Evolutionary conservation across 2,113 vertebrate species (phyloP).

Genomic region (Hucho hucho): DNA sequence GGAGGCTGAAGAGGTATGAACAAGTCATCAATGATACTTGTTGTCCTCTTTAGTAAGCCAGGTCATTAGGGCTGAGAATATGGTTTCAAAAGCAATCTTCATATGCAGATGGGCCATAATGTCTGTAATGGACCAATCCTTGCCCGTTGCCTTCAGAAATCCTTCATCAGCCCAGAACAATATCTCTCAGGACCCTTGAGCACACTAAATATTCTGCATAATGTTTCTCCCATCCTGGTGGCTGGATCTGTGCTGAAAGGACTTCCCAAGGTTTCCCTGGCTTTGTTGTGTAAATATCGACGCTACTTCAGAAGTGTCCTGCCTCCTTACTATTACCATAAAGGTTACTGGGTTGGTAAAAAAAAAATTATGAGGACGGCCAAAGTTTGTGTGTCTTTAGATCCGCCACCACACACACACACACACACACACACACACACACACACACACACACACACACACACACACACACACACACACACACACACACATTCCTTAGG

Average conservation of each 20-base stretch:
- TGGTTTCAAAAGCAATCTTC: conserved; percentile 5
- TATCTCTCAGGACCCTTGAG: conserved; percentile 31
- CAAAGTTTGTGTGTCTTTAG: conserved; percentile 26
- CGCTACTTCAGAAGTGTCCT: conserved; percentile 27
- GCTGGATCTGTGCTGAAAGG: conserved; percentile 20
- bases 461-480: too few relatives aligned
- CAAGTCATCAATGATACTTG: background rate
- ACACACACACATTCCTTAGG: too few relatives aligned
- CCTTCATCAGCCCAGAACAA: background rate
- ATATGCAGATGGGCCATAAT: background rate
- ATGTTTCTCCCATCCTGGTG: conserved; percentile 16
- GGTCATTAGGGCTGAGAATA: background rate
- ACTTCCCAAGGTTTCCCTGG: conserved; percentile 14
- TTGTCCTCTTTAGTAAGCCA: background rate
- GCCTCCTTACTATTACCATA: conserved; percentile 33
- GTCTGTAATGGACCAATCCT: background rate
- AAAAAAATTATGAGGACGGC: conserved; percentile 32
- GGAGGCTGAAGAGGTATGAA: background rate
- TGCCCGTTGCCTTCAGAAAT: conserved; percentile 20
- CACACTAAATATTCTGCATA: conserved; percentile 50
- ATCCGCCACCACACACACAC: conserved; percentile 18
- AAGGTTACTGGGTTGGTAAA: conserved; percentile 31
- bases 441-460: background rate
- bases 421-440: background rate
- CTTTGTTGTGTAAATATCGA: conserved; percentile 67